Evolutionary conservation across 2,797 vertebrate species (phyloP), one percentile per base, ranked within the genome.

Genomic region (Acrossocheilus wenchowensis): DNA sequence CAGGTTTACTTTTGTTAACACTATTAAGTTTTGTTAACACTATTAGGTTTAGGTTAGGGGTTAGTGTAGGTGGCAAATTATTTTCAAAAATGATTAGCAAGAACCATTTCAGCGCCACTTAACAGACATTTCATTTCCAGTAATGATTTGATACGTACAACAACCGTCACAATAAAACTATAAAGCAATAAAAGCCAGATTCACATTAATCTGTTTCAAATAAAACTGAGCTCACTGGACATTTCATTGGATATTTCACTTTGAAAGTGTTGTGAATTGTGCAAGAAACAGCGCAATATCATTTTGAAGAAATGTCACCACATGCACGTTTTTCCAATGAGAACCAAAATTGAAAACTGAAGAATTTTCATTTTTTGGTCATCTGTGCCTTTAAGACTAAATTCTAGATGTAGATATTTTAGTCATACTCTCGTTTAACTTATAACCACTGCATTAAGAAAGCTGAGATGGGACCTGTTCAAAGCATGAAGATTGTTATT

Each of bases 361-460:
- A 64, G 12, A 12, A 4, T 26, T 7, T 39, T 39, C 0, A 26
- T 73, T 26, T 73, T 45, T 45, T 43, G n/a, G 41, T 30, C 17
- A 54, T 39, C 36, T 78, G 23, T 62, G 21, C 21, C 41, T 45
- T 48, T 39, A 66, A 64, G 30, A 41, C 26, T 3, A 21, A 15
- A 5, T 34, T 72, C 30, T 69, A 39, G 60, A 86, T 83, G n/a
- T 21, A 75, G 50, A 69, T 77, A 71, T 85, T 81, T 34, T 68
- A 83, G 34, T 66, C 83, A 34, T 72, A 50, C 30, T 57, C 82
- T 79, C 10, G 71, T 77, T 48, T 82, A 30, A 83, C 26, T 50
- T 79, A 72, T 71, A n/a, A 82, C 52, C 19, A 74, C 11, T 78
- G 39, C n/a, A 54, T 74, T 26, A 45, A 50, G 75, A 30, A 72